Conservation (phyloP, 2,888 invertebrate genomes). For the Petrophora chlorosata region DNA sequence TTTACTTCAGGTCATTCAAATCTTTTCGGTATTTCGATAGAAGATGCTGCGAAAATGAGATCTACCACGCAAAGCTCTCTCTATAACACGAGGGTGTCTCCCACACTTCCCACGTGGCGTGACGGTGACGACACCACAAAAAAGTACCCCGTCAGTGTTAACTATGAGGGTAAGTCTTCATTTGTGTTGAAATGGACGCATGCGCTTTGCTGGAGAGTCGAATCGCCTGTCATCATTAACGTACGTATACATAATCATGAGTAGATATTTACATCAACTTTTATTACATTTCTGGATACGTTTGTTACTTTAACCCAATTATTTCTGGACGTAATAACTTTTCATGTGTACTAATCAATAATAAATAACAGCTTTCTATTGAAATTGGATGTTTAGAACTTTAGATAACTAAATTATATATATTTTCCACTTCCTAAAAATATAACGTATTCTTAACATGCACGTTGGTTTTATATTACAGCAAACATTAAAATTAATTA, state of each 20-base stretch:
- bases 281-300: neutral
- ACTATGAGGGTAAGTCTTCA: conserved; percentile 69
- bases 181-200: conserved; percentile 37
- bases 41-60: conserved; percentile 82
- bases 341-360: too few species aligned
- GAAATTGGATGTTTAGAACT: too few species aligned
- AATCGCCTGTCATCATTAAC: neutral
- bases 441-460: too few species aligned
- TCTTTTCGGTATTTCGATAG: conserved; percentile 85
- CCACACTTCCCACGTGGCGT: conserved; percentile 84
- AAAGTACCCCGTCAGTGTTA: conserved; percentile 69
- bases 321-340: too few species aligned
- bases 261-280: neutral
- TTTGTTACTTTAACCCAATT: too few species aligned
- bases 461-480: too few species aligned
- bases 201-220: conserved; percentile 38
- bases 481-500: too few species aligned
- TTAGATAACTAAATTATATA: too few species aligned
- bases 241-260: too few species aligned
- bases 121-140: conserved; percentile 69
- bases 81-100: conserved; percentile 84
- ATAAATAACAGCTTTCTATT: too few species aligned
- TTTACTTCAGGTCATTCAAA: conserved; percentile 86
- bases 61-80: conserved; percentile 78
- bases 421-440: too few species aligned